phyloP scores from a whole-genome alignment of 2,888 invertebrate species.

The Geotrupes spiniger region DNA sequence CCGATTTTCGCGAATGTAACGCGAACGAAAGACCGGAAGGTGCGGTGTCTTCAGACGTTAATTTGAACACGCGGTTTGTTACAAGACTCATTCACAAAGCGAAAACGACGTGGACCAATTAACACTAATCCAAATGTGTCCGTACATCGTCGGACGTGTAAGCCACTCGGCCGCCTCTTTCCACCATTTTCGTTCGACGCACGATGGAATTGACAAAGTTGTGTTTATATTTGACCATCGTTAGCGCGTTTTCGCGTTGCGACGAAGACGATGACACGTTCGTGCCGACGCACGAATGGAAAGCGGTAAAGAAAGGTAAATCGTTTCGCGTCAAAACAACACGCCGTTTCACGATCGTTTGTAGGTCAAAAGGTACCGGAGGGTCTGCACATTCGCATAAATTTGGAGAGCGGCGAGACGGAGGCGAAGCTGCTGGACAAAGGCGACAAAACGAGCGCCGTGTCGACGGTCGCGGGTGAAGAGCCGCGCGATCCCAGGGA shows the following conservation, averaged over 20 bases:
- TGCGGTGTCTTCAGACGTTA: too few relatives aligned
- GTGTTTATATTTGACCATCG: too few relatives aligned
- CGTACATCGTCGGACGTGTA: background rate
- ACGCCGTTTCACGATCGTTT: constrained; percentile 23
- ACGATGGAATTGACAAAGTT: background rate
- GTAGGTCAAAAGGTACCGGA: constrained; percentile 68
- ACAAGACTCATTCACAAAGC: too few relatives aligned
- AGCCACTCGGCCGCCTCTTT: background rate
- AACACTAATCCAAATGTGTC: constrained; percentile 17
- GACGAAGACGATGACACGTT: constrained; percentile 49
- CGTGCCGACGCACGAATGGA: constrained; percentile 63
- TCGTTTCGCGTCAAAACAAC: constrained; percentile 10
- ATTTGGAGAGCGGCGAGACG: constrained; percentile 69
- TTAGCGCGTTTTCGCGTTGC: too few relatives aligned
- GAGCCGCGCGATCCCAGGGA: constrained; percentile 34
- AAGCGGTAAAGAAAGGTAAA: constrained; percentile 60
- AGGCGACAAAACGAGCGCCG: constrained; percentile 33
- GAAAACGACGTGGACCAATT: constrained; percentile 24
- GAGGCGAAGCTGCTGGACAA: constrained; percentile 71
- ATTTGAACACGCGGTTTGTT: too few relatives aligned
- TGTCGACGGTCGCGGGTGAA: constrained; percentile 22
- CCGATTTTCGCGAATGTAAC: too few relatives aligned
- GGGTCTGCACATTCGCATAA: constrained; percentile 72
- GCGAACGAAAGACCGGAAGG: too few relatives aligned
- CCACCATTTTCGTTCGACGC: constrained; percentile 4